These are phyloP conservation scores for Sarcophaga subvicina DNA, from an alignment of 2,888 invertebrate genomes.

Conservation along the genomic window DNA sequence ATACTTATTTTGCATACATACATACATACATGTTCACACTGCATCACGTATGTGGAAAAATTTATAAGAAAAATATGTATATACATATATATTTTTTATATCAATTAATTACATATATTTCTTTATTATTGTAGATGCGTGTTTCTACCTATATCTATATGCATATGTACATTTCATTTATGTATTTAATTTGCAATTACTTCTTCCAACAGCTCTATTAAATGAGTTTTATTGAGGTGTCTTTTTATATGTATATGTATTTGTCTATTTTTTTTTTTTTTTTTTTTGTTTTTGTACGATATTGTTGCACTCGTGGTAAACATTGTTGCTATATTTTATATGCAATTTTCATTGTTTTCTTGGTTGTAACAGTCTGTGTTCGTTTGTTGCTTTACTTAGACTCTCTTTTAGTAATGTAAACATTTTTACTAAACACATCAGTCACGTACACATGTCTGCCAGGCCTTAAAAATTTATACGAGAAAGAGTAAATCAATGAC, in stretches of 20 bases:
- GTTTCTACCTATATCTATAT: no score
- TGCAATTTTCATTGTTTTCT: not conserved
- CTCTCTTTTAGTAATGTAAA: not conserved
- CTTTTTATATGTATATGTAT: not conserved
- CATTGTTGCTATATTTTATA: not conserved
- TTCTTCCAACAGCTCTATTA: no score
- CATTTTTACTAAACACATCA: not conserved
- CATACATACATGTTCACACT: conserved; percentile 30
- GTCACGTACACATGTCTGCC: no score
- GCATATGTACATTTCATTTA: no score
- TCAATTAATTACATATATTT: not conserved
- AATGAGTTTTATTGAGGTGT: not conserved
- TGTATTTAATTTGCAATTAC: no score
- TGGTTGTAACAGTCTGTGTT: not conserved
- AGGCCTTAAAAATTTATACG: not conserved
- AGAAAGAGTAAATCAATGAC: not conserved
- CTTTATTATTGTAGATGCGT: conserved; percentile 2
- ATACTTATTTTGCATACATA: conserved; percentile 15
- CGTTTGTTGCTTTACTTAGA: not conserved
- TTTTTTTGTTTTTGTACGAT: no score
- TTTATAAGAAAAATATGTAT: conserved; percentile 32
- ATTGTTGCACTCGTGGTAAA: not conserved
- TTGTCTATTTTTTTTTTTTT: not conserved
- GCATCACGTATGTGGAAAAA: not conserved
- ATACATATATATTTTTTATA: not conserved